Base-by-base conservation (phyloP, 1,140 invertebrate genomes). In the Drosophila ficusphila region DNA sequence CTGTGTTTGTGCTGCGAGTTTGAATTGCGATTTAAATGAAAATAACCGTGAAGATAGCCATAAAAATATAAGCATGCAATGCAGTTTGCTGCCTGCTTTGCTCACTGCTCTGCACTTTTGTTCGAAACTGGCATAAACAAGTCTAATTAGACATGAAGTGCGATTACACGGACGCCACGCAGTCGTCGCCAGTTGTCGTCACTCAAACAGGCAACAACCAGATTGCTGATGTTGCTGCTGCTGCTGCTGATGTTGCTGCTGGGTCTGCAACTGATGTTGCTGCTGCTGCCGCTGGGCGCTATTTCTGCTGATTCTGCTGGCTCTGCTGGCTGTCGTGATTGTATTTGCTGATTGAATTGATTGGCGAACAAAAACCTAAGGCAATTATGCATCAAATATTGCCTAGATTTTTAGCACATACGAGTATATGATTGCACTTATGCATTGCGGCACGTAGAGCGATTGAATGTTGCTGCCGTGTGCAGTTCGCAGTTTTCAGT, bases 61-160 rank as follows among this genome's bases (percentile, higher is more conserved):
- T 86, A 86, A 81, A 73, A 65, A 49, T 56, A 46, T 39, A 73
- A 36, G 56, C 60, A 62, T 47, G 60, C 60, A 48, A 71, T 34
- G 49, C 6, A 49, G 47, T 70, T 47, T 52, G 61, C 38, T 44
- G 16, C 54, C 47, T 54, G 42, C 12, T 62, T n/a, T n/a, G 70
- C 2, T 51, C 16, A 8, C 12, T 27, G 41, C 41, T 44, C 36
- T 46, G 23, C 12, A 9, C 21, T 27, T 27, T 16, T 3, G 3
- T 88, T 88, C 61, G 77, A 88, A 88, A 88, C 82, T 78, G 82
- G 82, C 77, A 88, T 88, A 88, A 88, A 88, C 82, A 88, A 88
- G 82, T 78, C 82, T 88, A 88, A 88, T 88, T 88, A 88, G 82
- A 88, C 82, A 82, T 88, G 82, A 88, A 88, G 82, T 88, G 82